phyloP scores from a whole-genome alignment of 2,888 invertebrate species.

The Hypena proboscidalis region DNA sequence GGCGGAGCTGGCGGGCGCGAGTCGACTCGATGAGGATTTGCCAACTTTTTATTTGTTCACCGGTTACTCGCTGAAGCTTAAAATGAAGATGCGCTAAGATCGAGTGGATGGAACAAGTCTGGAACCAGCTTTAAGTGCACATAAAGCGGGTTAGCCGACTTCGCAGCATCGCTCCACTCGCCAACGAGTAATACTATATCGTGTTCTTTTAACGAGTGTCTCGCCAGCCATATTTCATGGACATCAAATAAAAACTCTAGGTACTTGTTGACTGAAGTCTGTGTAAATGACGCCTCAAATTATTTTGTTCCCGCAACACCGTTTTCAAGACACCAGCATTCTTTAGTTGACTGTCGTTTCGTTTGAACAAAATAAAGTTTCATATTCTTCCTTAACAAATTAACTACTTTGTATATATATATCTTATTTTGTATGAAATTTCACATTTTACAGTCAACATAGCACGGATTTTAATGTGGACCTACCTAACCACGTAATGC shows the following conservation, averaged over 20 bases:
- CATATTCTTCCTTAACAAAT: too few species aligned
- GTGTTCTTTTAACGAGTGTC: conserved; percentile 77
- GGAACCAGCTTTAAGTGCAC: conserved; percentile 76
- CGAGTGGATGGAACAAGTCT: conserved; percentile 73
- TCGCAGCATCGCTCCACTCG: conserved; percentile 62
- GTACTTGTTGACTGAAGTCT: conserved; percentile 53
- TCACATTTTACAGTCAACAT: too few species aligned
- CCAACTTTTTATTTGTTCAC: conserved; percentile 58
- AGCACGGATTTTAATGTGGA: too few species aligned
- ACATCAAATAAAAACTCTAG: conserved; percentile 69
- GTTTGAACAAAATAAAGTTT: too few species aligned
- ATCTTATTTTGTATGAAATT: too few species aligned
- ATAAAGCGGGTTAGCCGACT: conserved; percentile 74
- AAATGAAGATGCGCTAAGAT: conserved; percentile 78
- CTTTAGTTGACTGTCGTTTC: background rate
- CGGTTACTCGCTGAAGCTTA: conserved; percentile 60
- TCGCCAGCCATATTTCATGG: conserved; percentile 67
- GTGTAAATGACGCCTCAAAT: conserved; percentile 44
- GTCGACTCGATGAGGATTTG: conserved; percentile 23
- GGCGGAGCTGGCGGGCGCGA: background rate
- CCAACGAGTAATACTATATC: conserved; percentile 71
- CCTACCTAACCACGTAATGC: too few species aligned
- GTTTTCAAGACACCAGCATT: conserved; percentile 32
- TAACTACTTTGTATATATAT: too few species aligned
- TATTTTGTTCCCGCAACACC: conserved; percentile 38